Base-by-base conservation (phyloP, 2,113 vertebrate species). In the Catharus fuscescens region DNA sequence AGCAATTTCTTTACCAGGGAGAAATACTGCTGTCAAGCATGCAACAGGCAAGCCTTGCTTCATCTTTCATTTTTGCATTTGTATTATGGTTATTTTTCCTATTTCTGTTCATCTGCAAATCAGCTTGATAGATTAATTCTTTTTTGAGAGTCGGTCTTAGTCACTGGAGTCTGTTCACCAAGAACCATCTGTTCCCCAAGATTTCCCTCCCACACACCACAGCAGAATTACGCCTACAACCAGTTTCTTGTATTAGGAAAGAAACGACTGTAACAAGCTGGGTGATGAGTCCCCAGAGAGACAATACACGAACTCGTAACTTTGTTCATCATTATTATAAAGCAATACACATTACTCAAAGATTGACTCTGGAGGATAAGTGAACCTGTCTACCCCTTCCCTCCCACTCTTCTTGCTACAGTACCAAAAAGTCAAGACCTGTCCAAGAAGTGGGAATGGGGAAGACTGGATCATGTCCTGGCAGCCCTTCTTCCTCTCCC, bases 121-220 rank as follows among this genome's bases (percentile, higher is more conserved):
- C 57, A 94, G 69, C 76, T 80, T 65, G 86, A 90, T 87, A 87
- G 40, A 84, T 89, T 91, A 36, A 71, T 83, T 80, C 80, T 86
- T 92, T 92, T 96, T 73, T 81, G 52, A 92, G 91, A 92, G 61
- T 84, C 0, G 1, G 76, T 91, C 92, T 97, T 95, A 96, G 92
- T 96, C 88, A 95, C 86, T 74, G 44, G 48, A 95, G 80, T 67
- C 69, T 91, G 69, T 80, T 95, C 91, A 88, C 77, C 91, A 83
- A 95, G 80, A 96, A 95, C 94, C 95, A 96, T 94, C 95, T 96
- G 96, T 93, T 95, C 86, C 95, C 88, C 83, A 96, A 92, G 91
- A 88, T 50, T 74, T 90, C 52, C 83, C 77, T 92, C 92, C 95
- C 71, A 96, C 95, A 91, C 73, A 70, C 60, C 60, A 48, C 3